A percentile compares a stretch with the other conserved stretches of the same genome.
These are phyloP conservation scores for Macrotrachela quadricornifera DNA, from an alignment of 1,140 invertebrate species.

Conservation along the genomic window DNA sequence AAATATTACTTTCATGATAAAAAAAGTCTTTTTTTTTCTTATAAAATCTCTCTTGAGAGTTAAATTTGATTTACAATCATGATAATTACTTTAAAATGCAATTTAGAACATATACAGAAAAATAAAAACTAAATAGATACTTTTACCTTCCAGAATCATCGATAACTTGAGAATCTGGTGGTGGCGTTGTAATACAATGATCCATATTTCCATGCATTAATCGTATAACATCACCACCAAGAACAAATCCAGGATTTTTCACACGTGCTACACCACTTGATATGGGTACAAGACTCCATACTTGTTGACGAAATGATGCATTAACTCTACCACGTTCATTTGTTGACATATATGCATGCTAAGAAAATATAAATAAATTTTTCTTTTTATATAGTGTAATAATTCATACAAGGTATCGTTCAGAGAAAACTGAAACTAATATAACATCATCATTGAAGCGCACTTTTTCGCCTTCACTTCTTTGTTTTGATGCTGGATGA, in stretches of 20 bases:
- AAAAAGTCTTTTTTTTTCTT: too few species aligned
- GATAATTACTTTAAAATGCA: too few species aligned
- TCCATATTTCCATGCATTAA: slow-evolving; percentile 92
- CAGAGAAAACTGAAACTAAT: slow-evolving; percentile 94
- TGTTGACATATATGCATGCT: slow-evolving; percentile 21
- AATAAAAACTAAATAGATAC: too few species aligned
- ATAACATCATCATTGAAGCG: slow-evolving; percentile 96
- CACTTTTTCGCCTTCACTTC: slow-evolving; percentile 98
- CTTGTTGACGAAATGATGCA: slow-evolving; percentile 95
- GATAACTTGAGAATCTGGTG: background rate
- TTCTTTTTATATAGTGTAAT: too few species aligned
- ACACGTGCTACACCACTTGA: slow-evolving; percentile 75
- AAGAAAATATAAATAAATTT: background rate
- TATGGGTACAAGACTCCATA: slow-evolving; percentile 96
- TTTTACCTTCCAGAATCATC: too few species aligned
- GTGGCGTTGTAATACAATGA: slow-evolving; percentile 65
- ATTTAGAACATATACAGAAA: too few species aligned
- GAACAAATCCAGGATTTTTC: slow-evolving; percentile 51
- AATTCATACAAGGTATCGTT: slow-evolving; percentile 67
- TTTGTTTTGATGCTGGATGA: slow-evolving; percentile 97
- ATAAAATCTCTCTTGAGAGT: too few species aligned
- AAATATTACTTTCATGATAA: too few species aligned
- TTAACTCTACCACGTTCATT: slow-evolving; percentile 46
- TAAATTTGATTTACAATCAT: too few species aligned
- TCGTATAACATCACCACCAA: slow-evolving; percentile 85